Evolutionary conservation across 1,140 invertebrate species (phyloP), one percentile per base, ranked within the genome.

Genomic region (Nautilus pompilius): DNA sequence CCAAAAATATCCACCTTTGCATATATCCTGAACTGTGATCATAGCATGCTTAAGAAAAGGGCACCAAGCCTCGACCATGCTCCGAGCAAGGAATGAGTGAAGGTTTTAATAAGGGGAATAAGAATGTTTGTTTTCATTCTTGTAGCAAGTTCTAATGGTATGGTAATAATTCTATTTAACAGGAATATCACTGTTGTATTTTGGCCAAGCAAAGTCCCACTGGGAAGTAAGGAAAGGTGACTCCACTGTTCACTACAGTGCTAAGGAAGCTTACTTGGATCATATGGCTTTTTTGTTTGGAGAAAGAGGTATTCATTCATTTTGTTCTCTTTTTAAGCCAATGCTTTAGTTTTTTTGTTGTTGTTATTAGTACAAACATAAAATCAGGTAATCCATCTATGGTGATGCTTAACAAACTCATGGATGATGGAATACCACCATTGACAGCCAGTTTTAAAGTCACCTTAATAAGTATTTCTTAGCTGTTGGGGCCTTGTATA

Each of bases 201-300:
- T 72, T 55, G 72, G 72, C 13, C 61, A 68, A n/a, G 61, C 64
- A 24, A 74, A 74, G 29, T 67, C 70, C 26, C 68, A 63, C n/a
- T 74, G 72, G 72, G 70, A 70, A 55, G 70, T 70, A 13, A 66
- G 65, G 55, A 65, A 70, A 45, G 70, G 68, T 13, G 61, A 68
- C 17, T 67, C 51, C 49, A 72, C 67, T 34, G 72, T 70, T 41
- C 66, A 72, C 53, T 74, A 74, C 58, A 65, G 66, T 51, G 72
- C 64, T 5, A 60, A 58, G 13, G 72, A 74, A 60, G 64, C 60
- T 13, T 74, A 74, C 46, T 68, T 74, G 22, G 66, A 67, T 54
- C 61, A 70, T 28, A 65, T 56, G 20, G 55, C 72, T 6, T 34
- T 64, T 6, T 51, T 74, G 10, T 74, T 62, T 62, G 20, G 20